These are phyloP conservation scores for Apantesis nais DNA, from an alignment of 2,888 invertebrate genomes.

Conservation along the genomic window DNA sequence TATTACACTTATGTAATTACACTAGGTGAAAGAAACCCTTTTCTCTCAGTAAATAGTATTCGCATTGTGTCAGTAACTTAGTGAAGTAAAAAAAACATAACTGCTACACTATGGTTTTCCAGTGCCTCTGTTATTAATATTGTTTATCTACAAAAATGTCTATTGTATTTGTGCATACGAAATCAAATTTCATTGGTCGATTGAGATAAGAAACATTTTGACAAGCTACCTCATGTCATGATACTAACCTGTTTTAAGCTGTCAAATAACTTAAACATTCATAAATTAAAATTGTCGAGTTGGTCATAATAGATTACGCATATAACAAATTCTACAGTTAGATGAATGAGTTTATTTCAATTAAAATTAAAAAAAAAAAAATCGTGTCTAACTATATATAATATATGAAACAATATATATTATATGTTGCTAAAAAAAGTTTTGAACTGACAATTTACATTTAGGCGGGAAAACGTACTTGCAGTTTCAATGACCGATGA, in stretches of 20 bases:
- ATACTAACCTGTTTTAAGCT: slow-evolving; percentile 17
- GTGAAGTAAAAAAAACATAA: neutral
- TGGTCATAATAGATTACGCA: too few species aligned
- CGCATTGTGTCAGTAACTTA: neutral
- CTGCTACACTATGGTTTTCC: neutral
- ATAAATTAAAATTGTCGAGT: too few species aligned
- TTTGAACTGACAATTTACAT: neutral
- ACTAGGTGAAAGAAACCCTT: neutral
- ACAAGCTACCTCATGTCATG: slow-evolving; percentile 23
- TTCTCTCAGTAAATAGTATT: neutral
- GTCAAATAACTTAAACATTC: neutral
- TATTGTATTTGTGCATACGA: neutral
- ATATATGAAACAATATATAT: too few species aligned
- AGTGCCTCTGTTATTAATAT: neutral
- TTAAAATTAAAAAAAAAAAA: too few species aligned
- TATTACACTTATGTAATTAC: neutral
- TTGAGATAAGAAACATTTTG: slow-evolving; percentile 23
- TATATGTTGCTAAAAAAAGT: too few species aligned
- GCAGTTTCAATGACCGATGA: too few species aligned
- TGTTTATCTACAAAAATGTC: neutral
- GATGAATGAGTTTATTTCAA: too few species aligned
- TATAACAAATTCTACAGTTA: too few species aligned
- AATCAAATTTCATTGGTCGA: slow-evolving; percentile 14
- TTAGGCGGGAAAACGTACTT: neutral
- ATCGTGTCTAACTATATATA: too few species aligned